phyloP scores from a whole-genome alignment of 1,140 invertebrate genomes.

The Neocloeon triangulifer region DNA sequence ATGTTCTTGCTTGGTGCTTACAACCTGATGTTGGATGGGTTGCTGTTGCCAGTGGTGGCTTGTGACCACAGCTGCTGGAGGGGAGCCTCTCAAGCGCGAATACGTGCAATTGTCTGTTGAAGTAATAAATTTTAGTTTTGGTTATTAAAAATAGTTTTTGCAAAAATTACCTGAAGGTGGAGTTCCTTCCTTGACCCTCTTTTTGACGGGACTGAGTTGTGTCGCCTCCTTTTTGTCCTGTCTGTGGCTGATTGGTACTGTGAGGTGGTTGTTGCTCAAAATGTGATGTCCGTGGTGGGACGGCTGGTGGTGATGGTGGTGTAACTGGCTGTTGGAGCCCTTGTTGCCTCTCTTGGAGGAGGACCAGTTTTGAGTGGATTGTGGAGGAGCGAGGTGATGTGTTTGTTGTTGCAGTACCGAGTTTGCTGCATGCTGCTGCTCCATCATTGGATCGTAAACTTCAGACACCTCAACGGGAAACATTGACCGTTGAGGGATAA shows the following conservation, averaged over 20 bases:
- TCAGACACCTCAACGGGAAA: slow-evolving; percentile 37
- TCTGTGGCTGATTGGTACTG: slow-evolving; percentile 17
- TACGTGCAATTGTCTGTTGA: too few relatives aligned
- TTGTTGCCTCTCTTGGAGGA: slow-evolving; percentile 20
- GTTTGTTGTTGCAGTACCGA: slow-evolving; percentile 23
- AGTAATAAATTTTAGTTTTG: not conserved
- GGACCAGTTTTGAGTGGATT: not conserved
- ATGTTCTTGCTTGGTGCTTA: slow-evolving; percentile 14
- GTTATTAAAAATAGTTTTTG: slow-evolving; percentile 6
- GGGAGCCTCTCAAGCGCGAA: not conserved
- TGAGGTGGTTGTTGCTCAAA: slow-evolving; percentile 8
- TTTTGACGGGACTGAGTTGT: slow-evolving; percentile 89
- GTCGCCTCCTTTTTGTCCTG: slow-evolving; percentile 65
- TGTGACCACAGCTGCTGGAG: slow-evolving; percentile 4
- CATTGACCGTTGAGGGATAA: slow-evolving; percentile 29
- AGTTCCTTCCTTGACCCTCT: slow-evolving; percentile 90
- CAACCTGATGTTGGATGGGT: slow-evolving; percentile 23
- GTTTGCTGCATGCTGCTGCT: slow-evolving; percentile 10
- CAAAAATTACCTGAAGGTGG: slow-evolving; percentile 35
- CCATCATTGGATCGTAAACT: slow-evolving; percentile 30
- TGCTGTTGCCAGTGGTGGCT: slow-evolving; percentile 9
- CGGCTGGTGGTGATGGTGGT: slow-evolving; percentile 6
- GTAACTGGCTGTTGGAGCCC: slow-evolving; percentile 14
- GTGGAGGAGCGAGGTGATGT: slow-evolving; percentile 7
- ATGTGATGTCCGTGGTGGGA: slow-evolving; percentile 3